Percentiles rank a stretch among this genome's conserved stretches.
phyloP scores from a whole-genome alignment of 1,140 invertebrate genomes.

The Drosophila miranda region DNA sequence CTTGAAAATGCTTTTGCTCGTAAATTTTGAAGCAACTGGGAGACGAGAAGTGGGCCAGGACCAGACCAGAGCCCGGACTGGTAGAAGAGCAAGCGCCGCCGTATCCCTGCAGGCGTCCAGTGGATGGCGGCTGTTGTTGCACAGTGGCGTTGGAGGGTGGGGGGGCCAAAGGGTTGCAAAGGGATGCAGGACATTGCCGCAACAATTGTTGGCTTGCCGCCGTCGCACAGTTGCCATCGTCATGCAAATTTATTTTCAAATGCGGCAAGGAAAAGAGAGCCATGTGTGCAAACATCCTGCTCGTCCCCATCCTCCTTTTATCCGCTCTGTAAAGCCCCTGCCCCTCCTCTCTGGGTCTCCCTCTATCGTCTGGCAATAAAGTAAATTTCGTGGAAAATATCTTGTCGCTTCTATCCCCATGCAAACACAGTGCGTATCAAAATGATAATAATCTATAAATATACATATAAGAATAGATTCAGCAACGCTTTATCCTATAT shows the following conservation, averaged over 20 bases:
- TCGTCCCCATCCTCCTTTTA: not conserved
- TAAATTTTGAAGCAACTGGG: conserved; percentile 76
- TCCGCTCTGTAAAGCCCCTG: conserved; percentile 1
- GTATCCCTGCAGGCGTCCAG: conserved; percentile 54
- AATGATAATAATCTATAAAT: conserved; percentile 5
- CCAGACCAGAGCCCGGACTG: not conserved
- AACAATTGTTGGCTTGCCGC: conserved; percentile 76
- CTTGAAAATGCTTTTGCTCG: conserved; percentile 80
- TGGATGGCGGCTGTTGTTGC: conserved; percentile 40
- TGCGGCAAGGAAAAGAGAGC: conserved; percentile 56
- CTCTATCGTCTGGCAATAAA: conserved; percentile 54
- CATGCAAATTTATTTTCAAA: conserved; percentile 80
- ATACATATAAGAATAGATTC: too few species aligned
- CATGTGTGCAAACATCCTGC: conserved; percentile 61
- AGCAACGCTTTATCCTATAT: too few species aligned
- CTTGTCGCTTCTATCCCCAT: conserved; percentile 8
- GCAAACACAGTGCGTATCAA: not conserved
- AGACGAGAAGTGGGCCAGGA: conserved; percentile 4
- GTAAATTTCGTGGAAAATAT: conserved; percentile 71
- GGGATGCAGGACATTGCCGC: conserved; percentile 56
- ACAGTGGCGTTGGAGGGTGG: not conserved
- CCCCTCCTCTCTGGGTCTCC: not conserved
- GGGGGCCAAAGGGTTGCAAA: not conserved
- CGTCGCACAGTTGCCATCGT: conserved; percentile 26
- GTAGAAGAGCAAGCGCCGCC: conserved; percentile 23